Percentiles rank a stretch among this genome's conserved stretches.
phyloP scores from a whole-genome alignment of 2,797 vertebrate species.

The Aphelocoma californica region DNA sequence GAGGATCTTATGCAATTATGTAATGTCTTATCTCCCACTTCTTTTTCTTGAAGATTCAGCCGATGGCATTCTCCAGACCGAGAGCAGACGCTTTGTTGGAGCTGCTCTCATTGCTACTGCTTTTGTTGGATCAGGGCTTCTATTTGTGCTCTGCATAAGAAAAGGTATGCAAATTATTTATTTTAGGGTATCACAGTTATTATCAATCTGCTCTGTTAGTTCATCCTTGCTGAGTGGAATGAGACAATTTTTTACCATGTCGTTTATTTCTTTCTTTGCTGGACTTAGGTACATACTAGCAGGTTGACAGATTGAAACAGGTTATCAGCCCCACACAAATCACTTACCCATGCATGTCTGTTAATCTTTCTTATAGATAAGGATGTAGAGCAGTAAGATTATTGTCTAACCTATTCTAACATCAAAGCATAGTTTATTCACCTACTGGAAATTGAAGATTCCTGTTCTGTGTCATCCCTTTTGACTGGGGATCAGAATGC shows the following conservation, averaged over 20 bases:
- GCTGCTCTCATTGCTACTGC: neutral
- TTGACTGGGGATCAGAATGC: neutral
- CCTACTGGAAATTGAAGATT: neutral
- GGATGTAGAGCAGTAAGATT: neutral
- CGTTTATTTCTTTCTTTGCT: neutral
- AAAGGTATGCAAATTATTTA: slow-evolving; percentile 22
- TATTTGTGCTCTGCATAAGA: neutral
- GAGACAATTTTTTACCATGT: neutral
- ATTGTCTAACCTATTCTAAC: neutral
- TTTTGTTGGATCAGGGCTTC: slow-evolving; percentile 1
- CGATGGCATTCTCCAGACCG: neutral
- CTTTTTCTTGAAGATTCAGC: neutral
- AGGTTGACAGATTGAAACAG: neutral
- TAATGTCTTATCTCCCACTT: neutral
- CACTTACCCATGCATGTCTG: neutral
- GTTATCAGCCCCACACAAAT: neutral
- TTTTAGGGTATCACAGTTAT: neutral
- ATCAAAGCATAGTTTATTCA: neutral
- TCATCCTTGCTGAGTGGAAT: neutral
- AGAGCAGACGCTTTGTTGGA: slow-evolving; percentile 24
- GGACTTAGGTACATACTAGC: neutral
- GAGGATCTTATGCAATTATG: neutral
- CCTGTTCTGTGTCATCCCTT: neutral
- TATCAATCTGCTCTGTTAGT: neutral
- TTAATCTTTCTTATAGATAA: neutral